Percentiles rank a stretch among this genome's conserved stretches.
Conservation (phyloP, 1,140 invertebrate species). For the Caerostris extrusa region DNA sequence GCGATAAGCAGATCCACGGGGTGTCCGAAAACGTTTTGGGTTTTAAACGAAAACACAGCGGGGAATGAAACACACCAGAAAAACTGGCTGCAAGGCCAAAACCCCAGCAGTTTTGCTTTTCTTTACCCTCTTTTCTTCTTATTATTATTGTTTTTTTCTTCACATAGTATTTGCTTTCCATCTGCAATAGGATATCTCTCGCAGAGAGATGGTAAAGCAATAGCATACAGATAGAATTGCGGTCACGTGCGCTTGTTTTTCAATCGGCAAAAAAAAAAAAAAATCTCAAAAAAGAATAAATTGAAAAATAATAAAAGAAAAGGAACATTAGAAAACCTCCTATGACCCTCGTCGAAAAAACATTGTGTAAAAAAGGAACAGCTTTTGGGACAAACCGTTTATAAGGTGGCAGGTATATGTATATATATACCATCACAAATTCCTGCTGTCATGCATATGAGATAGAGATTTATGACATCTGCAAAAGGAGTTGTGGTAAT, state of each 20-base stretch:
- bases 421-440: background rate
- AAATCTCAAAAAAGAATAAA: background rate
- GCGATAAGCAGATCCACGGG: slow-evolving; percentile 66
- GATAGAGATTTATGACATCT: background rate
- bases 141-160: slow-evolving; percentile 7
- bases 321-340: too few relatives aligned
- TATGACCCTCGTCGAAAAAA: background rate
- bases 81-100: slow-evolving; percentile 7
- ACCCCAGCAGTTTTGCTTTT: slow-evolving; percentile 20
- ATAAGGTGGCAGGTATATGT: background rate
- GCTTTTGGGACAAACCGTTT: background rate
- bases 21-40: slow-evolving; percentile 68
- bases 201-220: slow-evolving; percentile 37
- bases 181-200: slow-evolving; percentile 32
- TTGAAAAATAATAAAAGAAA: slow-evolving; percentile 42
- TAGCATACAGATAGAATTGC: slow-evolving; percentile 47
- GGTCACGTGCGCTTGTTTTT: slow-evolving; percentile 58
- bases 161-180: background rate
- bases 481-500: background rate
- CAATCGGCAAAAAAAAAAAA: background rate
- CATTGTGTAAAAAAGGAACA: background rate
- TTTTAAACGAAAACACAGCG: slow-evolving; percentile 75
- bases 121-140: background rate
- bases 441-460: background rate
- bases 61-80: slow-evolving; percentile 54